These are phyloP conservation scores for Aphaenogaster ashmeadi DNA, from an alignment of 1,140 invertebrate species.

Conservation along the genomic window DNA sequence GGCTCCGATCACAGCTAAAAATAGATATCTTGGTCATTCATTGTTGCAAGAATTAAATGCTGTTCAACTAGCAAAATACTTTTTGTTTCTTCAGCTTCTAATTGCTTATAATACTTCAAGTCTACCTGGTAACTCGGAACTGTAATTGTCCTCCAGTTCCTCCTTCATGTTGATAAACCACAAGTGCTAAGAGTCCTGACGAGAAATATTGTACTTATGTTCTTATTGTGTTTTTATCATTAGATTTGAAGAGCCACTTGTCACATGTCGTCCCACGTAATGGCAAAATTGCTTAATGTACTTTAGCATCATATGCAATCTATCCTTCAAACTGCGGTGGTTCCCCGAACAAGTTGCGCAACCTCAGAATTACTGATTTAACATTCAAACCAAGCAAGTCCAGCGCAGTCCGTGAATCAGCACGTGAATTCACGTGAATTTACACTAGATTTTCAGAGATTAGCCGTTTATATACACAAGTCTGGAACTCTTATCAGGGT, in stretches of 20 bases:
- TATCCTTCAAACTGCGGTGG: not conserved
- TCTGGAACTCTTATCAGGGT: not conserved
- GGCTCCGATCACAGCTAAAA: slow-evolving; percentile 88
- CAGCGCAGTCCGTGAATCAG: not conserved
- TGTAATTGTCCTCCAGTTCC: slow-evolving; percentile 8
- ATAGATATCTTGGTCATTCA: not conserved
- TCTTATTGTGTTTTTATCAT: slow-evolving; percentile 24
- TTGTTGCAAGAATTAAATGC: not conserved
- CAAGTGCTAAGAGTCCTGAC: not conserved
- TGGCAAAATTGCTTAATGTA: not conserved
- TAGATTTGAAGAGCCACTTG: not conserved
- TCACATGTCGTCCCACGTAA: not conserved
- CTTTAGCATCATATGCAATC: not conserved
- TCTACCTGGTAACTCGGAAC: slow-evolving; percentile 53
- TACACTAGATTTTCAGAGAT: not conserved
- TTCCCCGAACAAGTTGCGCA: not conserved
- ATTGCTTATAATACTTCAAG: not conserved
- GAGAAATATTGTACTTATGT: not conserved
- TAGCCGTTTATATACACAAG: not conserved
- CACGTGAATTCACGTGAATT: not conserved
- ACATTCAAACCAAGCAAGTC: not conserved
- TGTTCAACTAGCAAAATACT: not conserved
- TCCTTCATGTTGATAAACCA: slow-evolving; percentile 49
- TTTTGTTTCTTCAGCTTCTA: not conserved
- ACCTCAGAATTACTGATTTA: not conserved